phyloP scores from a whole-genome alignment of 2,113 vertebrate genomes.

The human region GRCh38 chr21:30693501-30694000 shows the following conservation, averaged over 20 bases:
- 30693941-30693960: neutral
- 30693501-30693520: neutral
- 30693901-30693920: neutral
- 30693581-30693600: neutral
- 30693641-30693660: neutral
- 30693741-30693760: neutral
- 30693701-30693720: neutral
- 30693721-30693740: neutral
- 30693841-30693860: neutral
- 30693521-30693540: neutral
- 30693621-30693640: neutral
- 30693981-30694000: neutral
- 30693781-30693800: neutral
- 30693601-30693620: neutral
- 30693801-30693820: neutral
- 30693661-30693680: neutral
- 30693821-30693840: neutral
- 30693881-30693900: neutral
- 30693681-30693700: neutral
- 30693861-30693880: neutral
- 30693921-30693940: neutral
- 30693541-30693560: neutral
- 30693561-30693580: neutral
- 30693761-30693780: neutral
- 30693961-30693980: neutral